phyloP scores from a whole-genome alignment of 2,888 invertebrate genomes.

The Harpagoxenus sublaevis region DNA sequence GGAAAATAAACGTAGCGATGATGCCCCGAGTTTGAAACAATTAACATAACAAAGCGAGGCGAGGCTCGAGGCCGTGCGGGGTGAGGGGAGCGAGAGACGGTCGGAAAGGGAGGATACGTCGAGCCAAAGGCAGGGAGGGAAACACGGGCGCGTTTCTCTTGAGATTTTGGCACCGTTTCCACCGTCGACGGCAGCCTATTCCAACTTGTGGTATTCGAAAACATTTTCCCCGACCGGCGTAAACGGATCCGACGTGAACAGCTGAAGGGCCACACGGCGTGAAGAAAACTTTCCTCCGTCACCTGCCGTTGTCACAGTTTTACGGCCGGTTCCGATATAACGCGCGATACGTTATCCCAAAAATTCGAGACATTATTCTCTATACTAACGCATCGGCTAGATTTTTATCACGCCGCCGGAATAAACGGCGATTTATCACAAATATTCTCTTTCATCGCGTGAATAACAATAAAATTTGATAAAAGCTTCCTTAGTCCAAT shows the following conservation, averaged over 20 bases:
- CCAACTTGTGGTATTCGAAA: constrained; percentile 81
- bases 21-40: constrained; percentile 85
- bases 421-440: background rate
- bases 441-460: background rate
- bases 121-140: constrained; percentile 67
- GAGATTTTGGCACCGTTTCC: constrained; percentile 84
- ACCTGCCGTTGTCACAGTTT: constrained; percentile 62
- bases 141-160: constrained; percentile 78
- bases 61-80: constrained; percentile 66
- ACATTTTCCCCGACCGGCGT: constrained; percentile 78
- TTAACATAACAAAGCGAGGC: constrained; percentile 85
- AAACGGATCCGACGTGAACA: constrained; percentile 77
- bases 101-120: constrained; percentile 64
- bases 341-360: constrained; percentile 36
- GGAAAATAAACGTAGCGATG: constrained; percentile 85
- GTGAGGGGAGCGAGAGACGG: constrained; percentile 53
- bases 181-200: constrained; percentile 78
- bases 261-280: constrained; percentile 62
- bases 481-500: background rate
- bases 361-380: constrained; percentile 41
- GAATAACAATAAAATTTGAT: background rate
- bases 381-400: background rate
- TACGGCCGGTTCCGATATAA: constrained; percentile 47
- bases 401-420: background rate
- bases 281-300: constrained; percentile 69